phyloP scores from a whole-genome alignment of 2,888 invertebrate species.

The Oscheius sp. region DNA sequence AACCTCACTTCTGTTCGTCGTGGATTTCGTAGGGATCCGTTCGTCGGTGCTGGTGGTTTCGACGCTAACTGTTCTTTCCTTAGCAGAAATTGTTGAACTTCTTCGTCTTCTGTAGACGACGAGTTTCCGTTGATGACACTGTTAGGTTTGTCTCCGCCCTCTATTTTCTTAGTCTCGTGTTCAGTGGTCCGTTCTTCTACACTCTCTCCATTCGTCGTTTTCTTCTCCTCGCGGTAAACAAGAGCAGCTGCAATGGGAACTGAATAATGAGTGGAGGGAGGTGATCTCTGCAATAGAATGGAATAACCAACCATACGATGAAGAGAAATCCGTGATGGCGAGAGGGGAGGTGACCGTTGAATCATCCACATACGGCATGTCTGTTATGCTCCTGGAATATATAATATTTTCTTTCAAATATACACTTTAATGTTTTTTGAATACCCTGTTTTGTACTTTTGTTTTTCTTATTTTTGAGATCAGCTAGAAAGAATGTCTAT shows the following conservation, averaged over 20 bases:
- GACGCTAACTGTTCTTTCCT: neutral
- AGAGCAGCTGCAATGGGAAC: conserved; percentile 22
- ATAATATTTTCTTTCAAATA: neutral
- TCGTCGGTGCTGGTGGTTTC: conserved; percentile 2
- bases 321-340: conserved; percentile 5
- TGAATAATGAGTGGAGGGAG: neutral
- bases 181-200: neutral
- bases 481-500: neutral
- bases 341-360: conserved; percentile 22
- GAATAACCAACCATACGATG: conserved; percentile 10
- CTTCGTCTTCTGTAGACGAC: neutral
- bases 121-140: neutral
- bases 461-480: neutral
- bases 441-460: neutral
- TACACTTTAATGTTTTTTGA: neutral
- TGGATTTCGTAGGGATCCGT: neutral
- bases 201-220: neutral
- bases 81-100: too few relatives aligned
- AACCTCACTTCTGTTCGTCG: conserved; percentile 6
- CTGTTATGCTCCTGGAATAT: conserved; percentile 18
- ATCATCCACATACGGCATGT: conserved; percentile 18
- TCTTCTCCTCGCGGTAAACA: conserved; percentile 11
- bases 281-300: neutral
- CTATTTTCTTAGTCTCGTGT: neutral
- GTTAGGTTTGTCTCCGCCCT: neutral